A percentile compares a stretch with the other conserved stretches of the same genome.
Evolutionary conservation across 2,888 invertebrate genomes (phyloP).

Genomic region (Chrysina gloriosa): DNA sequence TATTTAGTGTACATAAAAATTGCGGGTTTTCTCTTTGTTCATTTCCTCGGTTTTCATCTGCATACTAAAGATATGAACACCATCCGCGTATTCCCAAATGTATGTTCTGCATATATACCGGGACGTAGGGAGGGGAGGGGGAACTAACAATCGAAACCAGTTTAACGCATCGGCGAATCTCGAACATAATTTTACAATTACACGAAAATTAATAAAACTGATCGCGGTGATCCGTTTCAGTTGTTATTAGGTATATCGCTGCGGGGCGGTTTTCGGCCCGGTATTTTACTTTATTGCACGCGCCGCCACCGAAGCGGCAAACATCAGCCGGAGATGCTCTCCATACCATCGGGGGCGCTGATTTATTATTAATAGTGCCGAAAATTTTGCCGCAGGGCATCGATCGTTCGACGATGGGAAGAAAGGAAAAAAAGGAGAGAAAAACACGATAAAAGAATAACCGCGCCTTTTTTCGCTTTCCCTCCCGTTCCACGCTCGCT

Average conservation of each 20-base stretch:
- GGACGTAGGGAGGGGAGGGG: too few relatives aligned
- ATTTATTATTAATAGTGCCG: constrained; percentile 20
- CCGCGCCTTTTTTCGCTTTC: background rate
- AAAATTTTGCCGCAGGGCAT: constrained; percentile 5
- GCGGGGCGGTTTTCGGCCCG: too few relatives aligned
- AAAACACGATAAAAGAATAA: background rate
- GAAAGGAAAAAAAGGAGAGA: background rate
- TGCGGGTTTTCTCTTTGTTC: too few relatives aligned
- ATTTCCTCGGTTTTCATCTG: too few relatives aligned
- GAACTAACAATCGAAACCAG: background rate
- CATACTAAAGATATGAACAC: too few relatives aligned
- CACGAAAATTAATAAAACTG: background rate
- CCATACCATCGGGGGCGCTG: background rate
- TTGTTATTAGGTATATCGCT: background rate
- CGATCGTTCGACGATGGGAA: background rate
- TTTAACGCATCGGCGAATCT: background rate
- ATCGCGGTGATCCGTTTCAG: background rate
- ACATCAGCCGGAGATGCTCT: background rate
- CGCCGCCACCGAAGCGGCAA: background rate
- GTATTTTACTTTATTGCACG: too few relatives aligned
- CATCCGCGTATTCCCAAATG: background rate
- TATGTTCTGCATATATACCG: background rate
- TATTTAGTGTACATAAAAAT: too few relatives aligned
- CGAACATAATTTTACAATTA: constrained; percentile 8
- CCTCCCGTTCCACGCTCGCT: background rate